A percentile compares a stretch with the other conserved stretches of the same genome.
Conservation (phyloP, 2,797 vertebrate species). For the Arnoldichthys spilopterus region DNA sequence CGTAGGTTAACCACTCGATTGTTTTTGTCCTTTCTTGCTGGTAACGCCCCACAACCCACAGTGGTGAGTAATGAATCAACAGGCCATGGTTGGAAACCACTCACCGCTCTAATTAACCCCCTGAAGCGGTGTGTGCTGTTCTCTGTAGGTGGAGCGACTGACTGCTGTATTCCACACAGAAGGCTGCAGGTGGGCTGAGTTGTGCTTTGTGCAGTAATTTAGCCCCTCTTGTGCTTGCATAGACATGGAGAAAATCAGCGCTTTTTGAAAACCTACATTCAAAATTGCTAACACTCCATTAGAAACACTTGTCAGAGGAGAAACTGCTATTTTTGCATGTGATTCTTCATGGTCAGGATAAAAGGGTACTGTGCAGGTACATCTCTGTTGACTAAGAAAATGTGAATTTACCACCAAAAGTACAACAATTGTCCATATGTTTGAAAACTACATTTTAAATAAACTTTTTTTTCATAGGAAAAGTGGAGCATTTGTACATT, state of each 20-base stretch:
- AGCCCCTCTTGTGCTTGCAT: background rate
- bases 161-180: conserved; percentile 24
- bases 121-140: conserved; percentile 41
- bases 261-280: background rate
- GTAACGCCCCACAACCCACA: conserved; percentile 36
- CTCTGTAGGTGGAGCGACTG: conserved; percentile 29
- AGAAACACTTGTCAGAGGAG: background rate
- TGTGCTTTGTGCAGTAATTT: conserved; percentile 20
- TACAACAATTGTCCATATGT: too few relatives aligned
- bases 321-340: background rate
- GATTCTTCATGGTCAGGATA: background rate
- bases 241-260: background rate
- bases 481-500: too few relatives aligned
- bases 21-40: conserved; percentile 43
- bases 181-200: conserved; percentile 4
- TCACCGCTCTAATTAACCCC: conserved; percentile 51
- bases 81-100: conserved; percentile 29
- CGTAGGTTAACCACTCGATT: conserved; percentile 9
- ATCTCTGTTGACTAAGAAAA: too few relatives aligned
- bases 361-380: too few relatives aligned
- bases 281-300: conserved; percentile 12
- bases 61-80: conserved; percentile 51
- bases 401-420: too few relatives aligned
- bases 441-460: too few relatives aligned
- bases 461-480: too few relatives aligned